Evolutionary conservation across 2,888 invertebrate species (phyloP).

Genomic region (Zaprionus bogoriensis): DNA sequence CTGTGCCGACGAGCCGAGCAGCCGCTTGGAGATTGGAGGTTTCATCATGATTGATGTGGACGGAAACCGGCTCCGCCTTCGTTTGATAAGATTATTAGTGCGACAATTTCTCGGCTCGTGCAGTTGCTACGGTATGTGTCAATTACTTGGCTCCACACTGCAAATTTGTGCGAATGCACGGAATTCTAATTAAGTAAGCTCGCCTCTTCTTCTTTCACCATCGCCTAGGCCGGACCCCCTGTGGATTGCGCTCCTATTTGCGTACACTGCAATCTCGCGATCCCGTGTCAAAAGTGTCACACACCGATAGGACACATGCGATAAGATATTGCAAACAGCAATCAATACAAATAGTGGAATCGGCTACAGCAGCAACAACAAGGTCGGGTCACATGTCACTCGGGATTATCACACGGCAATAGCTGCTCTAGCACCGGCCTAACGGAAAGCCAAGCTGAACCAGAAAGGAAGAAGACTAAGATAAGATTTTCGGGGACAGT

Average conservation of each 20-base stretch:
- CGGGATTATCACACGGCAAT: background rate
- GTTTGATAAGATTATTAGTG: slow-evolving; percentile 30
- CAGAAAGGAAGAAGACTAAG: background rate
- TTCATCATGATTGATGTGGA: slow-evolving; percentile 13
- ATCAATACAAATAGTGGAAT: no score
- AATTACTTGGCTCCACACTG: background rate
- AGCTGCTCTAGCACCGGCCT: background rate
- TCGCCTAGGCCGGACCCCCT: slow-evolving; percentile 28
- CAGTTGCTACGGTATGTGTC: slow-evolving; percentile 1
- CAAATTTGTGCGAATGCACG: background rate
- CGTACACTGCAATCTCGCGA: slow-evolving; percentile 13
- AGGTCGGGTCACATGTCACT: background rate
- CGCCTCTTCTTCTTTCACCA: background rate
- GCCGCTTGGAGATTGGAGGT: slow-evolving; percentile 19
- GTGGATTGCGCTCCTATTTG: slow-evolving; percentile 23
- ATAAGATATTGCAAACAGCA: no score
- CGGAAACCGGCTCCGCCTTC: background rate
- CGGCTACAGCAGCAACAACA: no score
- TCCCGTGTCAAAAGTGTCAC: slow-evolving; percentile 18
- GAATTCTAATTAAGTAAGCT: background rate
- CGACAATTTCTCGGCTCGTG: slow-evolving; percentile 12
- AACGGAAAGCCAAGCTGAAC: background rate
- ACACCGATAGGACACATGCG: no score
- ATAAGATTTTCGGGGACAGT: background rate
- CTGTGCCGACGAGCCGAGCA: background rate